These are phyloP conservation scores for Otis tarda DNA, from an alignment of 2,113 vertebrate species.

Conservation along the genomic window DNA sequence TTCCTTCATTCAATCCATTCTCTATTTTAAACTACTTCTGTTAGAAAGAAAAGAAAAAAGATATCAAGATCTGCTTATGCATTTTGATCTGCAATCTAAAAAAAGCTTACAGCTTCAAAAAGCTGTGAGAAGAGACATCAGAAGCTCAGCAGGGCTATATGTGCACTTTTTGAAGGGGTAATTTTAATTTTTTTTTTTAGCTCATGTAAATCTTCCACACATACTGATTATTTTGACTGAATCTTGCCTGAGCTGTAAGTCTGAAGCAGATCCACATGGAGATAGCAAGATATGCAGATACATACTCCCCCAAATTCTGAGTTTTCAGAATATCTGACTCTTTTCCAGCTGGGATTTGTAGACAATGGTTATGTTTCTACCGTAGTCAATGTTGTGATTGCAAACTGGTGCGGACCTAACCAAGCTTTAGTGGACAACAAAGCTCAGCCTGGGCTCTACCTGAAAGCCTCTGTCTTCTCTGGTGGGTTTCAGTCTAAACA, in stretches of 20 bases:
- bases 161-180: not conserved
- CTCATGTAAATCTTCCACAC: not conserved
- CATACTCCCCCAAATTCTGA: not conserved
- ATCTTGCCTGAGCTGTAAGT: not conserved
- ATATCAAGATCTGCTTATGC: not conserved
- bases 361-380: not conserved
- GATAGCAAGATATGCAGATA: not conserved
- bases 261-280: not conserved
- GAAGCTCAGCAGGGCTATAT: not conserved
- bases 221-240: not conserved
- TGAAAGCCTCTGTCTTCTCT: not conserved
- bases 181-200: not conserved
- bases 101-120: not conserved
- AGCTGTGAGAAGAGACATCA: not conserved
- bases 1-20: not conserved
- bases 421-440: not conserved
- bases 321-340: not conserved
- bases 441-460: not conserved
- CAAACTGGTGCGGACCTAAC: not conserved
- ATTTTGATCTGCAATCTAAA: conserved; percentile 1
- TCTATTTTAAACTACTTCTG: not conserved
- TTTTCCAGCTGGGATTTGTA: not conserved
- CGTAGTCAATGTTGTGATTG: rapidly evolving
- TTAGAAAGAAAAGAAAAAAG: not conserved
- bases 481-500: not conserved